Base-by-base conservation (phyloP, 2,113 vertebrate genomes). In the Ictalurus punctatus region DNA sequence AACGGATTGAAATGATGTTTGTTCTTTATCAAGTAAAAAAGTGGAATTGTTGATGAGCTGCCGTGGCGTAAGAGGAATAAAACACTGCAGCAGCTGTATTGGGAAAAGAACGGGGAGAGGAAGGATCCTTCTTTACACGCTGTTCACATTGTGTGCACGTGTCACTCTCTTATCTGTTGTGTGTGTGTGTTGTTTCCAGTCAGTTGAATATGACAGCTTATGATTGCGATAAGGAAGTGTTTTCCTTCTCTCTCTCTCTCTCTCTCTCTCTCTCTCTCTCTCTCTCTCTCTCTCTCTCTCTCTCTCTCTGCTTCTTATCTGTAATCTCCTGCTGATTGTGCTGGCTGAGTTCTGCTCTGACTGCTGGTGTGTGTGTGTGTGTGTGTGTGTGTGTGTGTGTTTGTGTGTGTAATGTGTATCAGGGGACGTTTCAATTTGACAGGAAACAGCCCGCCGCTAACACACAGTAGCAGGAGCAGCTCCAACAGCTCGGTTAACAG, bases 141-240 rank as follows among this genome's bases (percentile, higher is more conserved):
- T 76, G 6, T 21, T 76, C 21, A 52, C 48, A 52, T 52, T n/a
- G 79, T 81, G 78, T 81, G 25, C 54, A 54, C 9, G 54, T 58
- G 79, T 58, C 54, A 14, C 54, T 56, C 54, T 44, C 73, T 76
- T 44, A 76, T 76, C 37, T 78, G 13, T 9, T 37, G 54, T 82
- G 56, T 34, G 80, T 82, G 79, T 21, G 54, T 54, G 92, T 56
- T 92, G 89, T 93, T 94, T 93, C 93, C 79, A 25, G 81, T 67
- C 84, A 76, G 67, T 86, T 88, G 81, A 83, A 87, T 91, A 79
- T 87, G 89, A 90, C 90, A 88, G 88, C 90, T 92, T 88, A 82
- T 87, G 83, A 86, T 86, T 87, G 48, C 52, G 90, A 93, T 92
- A 89, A 92, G 71, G 89, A 84, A 82, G 71, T 40, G 27, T 82